These are phyloP conservation scores for Drosophila nr. medialis DNA, from an alignment of 2,888 invertebrate genomes.

Conservation along the genomic window DNA sequence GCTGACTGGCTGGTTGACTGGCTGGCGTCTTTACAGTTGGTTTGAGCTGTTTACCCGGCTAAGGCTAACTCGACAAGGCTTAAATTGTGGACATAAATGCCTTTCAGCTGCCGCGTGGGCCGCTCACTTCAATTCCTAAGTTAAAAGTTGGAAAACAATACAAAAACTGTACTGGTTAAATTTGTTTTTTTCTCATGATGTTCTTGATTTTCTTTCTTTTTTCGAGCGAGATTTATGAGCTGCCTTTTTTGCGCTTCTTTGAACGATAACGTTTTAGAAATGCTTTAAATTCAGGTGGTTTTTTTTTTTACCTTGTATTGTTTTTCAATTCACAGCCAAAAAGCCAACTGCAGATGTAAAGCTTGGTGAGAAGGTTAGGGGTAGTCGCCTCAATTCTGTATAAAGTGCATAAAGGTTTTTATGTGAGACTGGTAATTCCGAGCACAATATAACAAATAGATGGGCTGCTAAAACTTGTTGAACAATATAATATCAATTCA, in stretches of 20 bases:
- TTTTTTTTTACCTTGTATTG: conserved; percentile 8
- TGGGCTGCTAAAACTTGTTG: neutral
- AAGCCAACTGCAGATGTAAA: conserved; percentile 9
- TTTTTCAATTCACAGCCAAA: conserved; percentile 19
- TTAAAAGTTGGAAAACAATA: conserved; percentile 77
- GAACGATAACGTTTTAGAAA: conserved; percentile 51
- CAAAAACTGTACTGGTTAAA: conserved; percentile 51
- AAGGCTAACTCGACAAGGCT: conserved; percentile 74
- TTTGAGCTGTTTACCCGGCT: conserved; percentile 71
- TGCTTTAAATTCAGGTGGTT: conserved; percentile 34
- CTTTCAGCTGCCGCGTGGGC: conserved; percentile 25
- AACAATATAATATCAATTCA: neutral
- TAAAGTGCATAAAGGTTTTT: neutral
- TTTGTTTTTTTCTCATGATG: conserved; percentile 4
- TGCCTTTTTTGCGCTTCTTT: conserved; percentile 41
- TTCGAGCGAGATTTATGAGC: conserved; percentile 58
- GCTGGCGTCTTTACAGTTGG: conserved; percentile 17
- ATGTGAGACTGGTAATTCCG: neutral
- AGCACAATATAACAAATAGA: neutral
- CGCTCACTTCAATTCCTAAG: conserved; percentile 60
- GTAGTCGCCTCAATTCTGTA: neutral
- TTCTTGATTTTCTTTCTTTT: conserved; percentile 40
- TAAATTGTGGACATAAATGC: conserved; percentile 61
- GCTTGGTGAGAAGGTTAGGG: neutral
- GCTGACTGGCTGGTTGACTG: conserved; percentile 43